A percentile compares a stretch with the other conserved stretches of the same genome.
Evolutionary conservation across 2,888 invertebrate genomes (phyloP).

Genomic region (Parnassius mnemosyne): DNA sequence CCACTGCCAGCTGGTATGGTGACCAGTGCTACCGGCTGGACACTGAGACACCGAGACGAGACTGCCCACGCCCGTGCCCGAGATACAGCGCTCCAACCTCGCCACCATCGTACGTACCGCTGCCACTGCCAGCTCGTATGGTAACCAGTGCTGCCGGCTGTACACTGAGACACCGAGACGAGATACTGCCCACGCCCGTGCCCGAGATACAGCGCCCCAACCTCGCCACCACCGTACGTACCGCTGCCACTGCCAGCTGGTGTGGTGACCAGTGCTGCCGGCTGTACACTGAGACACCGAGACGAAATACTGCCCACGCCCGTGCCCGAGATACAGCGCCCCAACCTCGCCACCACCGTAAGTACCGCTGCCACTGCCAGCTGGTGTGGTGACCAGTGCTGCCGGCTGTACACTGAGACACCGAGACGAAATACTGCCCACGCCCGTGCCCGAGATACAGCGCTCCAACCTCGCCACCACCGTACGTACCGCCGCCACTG

Average conservation of each 20-base stretch:
- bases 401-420: conserved; percentile 97
- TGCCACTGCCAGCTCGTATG: too few relatives aligned
- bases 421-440: conserved; percentile 98
- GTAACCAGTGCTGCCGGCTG: too few relatives aligned
- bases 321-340: conserved; percentile 99
- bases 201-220: conserved; percentile 99
- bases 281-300: conserved; percentile 98
- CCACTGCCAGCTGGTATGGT: too few relatives aligned
- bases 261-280: conserved; percentile 86
- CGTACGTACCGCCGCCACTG: conserved; percentile 48
- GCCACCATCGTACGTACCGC: conserved; percentile 88
- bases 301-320: conserved; percentile 99
- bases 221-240: conserved; percentile 90
- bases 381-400: conserved; percentile 79
- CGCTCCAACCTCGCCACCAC: conserved; percentile 98
- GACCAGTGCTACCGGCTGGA: too few relatives aligned
- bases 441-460: conserved; percentile 99
- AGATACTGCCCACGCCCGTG: conserved; percentile 98
- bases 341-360: conserved; percentile 96
- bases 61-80: conserved; percentile 98
- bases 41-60: conserved; percentile 97
- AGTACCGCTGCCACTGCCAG: conserved; percentile 27
- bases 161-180: conserved; percentile 97
- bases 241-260: too few relatives aligned
- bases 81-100: conserved; percentile 98